Evolutionary conservation across 2,797 vertebrate species (phyloP).

Genomic region (Gila robusta): DNA sequence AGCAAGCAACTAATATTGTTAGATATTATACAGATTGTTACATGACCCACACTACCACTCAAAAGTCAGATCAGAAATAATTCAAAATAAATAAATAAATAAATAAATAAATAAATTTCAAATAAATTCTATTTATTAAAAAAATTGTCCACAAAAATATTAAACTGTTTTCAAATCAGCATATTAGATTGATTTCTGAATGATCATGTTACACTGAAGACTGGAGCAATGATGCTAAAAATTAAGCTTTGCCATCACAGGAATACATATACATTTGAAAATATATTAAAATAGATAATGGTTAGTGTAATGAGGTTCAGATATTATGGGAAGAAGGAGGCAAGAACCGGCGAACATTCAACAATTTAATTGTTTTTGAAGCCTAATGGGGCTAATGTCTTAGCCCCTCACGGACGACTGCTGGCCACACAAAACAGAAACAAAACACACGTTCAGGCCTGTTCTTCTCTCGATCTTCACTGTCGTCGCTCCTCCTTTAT

Average conservation of each 20-base stretch:
- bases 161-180: background rate
- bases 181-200: background rate
- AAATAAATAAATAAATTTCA: background rate
- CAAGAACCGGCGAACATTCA: no score
- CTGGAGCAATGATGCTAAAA: background rate
- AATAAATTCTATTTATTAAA: background rate
- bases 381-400: no score
- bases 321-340: no score
- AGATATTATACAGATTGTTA: background rate
- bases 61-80: background rate
- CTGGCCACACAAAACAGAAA: no score
- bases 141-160: background rate
- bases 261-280: background rate
- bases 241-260: background rate
- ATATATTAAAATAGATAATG: background rate
- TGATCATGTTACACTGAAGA: background rate
- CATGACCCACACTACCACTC: background rate
- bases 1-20: background rate
- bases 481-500: no score
- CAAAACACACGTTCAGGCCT: no score
- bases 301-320: no score
- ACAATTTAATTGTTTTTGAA: no score
- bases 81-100: no score
- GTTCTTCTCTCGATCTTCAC: no score
- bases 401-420: no score